Conservation (phyloP, 2,113 vertebrate species). For the Orthochromis indermauri region DNA sequence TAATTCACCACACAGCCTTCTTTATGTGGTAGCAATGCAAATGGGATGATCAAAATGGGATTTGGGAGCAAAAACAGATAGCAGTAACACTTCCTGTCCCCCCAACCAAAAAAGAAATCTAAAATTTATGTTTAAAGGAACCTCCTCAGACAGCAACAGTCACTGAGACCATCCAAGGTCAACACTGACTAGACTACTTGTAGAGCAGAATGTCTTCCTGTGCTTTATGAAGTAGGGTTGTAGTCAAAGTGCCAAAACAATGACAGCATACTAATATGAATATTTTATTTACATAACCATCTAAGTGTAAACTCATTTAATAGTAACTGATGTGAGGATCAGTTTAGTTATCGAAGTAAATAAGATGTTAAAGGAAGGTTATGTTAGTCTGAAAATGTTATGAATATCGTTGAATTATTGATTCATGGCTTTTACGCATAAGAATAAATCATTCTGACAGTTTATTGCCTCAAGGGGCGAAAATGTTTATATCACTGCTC, state of each 20-base stretch:
- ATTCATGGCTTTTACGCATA: background rate
- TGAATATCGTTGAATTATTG: slow-evolving; percentile 2
- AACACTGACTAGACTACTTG: background rate
- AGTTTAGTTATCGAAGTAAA: background rate
- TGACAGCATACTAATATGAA: background rate
- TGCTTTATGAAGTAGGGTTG: background rate
- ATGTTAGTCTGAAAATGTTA: background rate
- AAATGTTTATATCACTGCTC: background rate
- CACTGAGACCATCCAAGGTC: background rate
- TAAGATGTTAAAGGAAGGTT: background rate
- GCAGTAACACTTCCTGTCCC: background rate
- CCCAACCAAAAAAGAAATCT: background rate
- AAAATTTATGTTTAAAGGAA: background rate
- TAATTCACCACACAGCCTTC: background rate
- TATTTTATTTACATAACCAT: background rate
- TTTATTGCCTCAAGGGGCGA: background rate
- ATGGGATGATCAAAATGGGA: slow-evolving; percentile 50
- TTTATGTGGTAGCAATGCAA: slow-evolving; percentile 56
- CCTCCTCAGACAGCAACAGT: background rate
- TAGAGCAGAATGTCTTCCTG: background rate
- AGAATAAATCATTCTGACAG: slow-evolving; percentile 29
- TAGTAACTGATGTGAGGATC: background rate
- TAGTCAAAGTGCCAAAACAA: background rate
- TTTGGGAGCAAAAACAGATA: background rate
- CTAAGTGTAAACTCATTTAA: background rate